Percentiles rank a stretch among this genome's conserved stretches.
Conservation (phyloP, 1,140 invertebrate species). For the Leguminivora glycinivorella region DNA sequence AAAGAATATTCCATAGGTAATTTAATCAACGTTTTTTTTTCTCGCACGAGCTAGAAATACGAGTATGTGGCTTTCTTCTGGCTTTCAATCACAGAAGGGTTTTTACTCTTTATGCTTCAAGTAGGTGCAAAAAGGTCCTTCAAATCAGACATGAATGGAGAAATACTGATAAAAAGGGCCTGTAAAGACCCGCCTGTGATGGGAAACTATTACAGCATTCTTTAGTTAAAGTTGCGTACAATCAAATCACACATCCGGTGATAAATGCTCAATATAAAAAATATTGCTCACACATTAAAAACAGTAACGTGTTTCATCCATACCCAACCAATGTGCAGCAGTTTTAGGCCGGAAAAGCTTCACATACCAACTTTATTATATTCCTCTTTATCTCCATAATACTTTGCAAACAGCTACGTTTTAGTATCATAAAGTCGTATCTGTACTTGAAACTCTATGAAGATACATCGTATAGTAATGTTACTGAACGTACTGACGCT, state of each 20-base stretch:
- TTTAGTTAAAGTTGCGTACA: too few species aligned
- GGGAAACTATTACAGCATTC: too few species aligned
- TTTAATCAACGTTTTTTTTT: too few species aligned
- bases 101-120: too few species aligned
- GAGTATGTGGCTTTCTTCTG: too few species aligned
- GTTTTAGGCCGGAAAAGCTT: constrained; percentile 50
- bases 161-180: background rate
- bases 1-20: too few species aligned
- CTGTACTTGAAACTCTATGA: background rate
- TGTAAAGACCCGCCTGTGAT: too few species aligned
- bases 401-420: constrained; percentile 3
- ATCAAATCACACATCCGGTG: too few species aligned
- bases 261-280: background rate
- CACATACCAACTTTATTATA: constrained; percentile 46
- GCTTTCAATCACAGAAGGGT: too few species aligned
- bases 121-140: too few species aligned
- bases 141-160: too few species aligned
- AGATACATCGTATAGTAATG: background rate
- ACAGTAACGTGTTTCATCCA: background rate
- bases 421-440: background rate
- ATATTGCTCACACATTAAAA: background rate
- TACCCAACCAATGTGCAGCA: background rate
- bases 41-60: too few species aligned
- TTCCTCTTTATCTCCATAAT: constrained; percentile 43
- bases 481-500: background rate